Conservation (phyloP, 2,797 vertebrate genomes). For the Eulemur rubriventer region DNA sequence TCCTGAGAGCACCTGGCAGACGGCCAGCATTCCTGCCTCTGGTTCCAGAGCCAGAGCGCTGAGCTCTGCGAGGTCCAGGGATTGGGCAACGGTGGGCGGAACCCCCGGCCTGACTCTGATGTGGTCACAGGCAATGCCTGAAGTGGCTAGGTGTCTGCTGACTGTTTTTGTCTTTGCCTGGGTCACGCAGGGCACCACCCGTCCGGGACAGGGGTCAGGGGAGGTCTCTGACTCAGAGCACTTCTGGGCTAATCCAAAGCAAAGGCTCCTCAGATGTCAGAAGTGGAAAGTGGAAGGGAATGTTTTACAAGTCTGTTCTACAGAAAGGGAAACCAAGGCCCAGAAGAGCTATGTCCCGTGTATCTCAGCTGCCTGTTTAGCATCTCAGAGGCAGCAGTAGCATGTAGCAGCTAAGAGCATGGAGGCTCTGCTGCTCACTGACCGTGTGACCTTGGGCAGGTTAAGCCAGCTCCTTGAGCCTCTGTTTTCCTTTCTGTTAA, state of each 20-base stretch:
- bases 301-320: background rate
- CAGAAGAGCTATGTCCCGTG: background rate
- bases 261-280: background rate
- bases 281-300: background rate
- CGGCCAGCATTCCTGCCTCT: background rate
- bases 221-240: background rate
- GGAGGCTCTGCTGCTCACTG: fast-evolving
- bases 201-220: background rate
- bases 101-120: background rate
- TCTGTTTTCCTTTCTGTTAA: background rate
- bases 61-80: background rate
- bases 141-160: background rate
- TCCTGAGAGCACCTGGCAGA: background rate
- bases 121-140: background rate
- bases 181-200: background rate
- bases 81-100: background rate
- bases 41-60: background rate
- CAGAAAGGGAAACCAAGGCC: background rate
- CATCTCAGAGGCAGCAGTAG: background rate
- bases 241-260: background rate
- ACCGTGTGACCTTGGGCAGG: background rate
- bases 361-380: background rate
- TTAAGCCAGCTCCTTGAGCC: background rate
- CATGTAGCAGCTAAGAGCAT: fast-evolving
- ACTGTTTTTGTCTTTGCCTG: background rate